These are phyloP conservation scores for Galerucella calmariensis DNA, from an alignment of 2,888 invertebrate genomes.

Conservation along the genomic window DNA sequence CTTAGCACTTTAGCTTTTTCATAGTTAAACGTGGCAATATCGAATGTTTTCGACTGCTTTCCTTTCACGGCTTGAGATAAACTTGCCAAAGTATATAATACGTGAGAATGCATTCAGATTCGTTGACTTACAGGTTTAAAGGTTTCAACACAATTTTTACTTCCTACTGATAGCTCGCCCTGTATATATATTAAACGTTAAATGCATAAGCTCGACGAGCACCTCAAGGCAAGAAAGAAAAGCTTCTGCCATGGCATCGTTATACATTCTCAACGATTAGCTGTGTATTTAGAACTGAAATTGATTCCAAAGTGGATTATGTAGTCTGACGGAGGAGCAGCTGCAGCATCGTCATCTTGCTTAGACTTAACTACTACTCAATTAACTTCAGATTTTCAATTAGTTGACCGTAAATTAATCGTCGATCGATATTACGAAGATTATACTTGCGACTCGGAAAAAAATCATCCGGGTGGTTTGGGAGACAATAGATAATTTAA, in stretches of 20 bases:
- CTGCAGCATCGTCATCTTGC: constrained; percentile 44
- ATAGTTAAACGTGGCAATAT: no score
- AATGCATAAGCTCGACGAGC: not conserved
- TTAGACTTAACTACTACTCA: constrained; percentile 38
- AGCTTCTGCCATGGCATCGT: constrained; percentile 5
- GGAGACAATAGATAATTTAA: constrained; percentile 12
- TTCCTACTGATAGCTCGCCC: constrained; percentile 10
- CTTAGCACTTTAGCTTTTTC: no score
- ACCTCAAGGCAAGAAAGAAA: constrained; percentile 1
- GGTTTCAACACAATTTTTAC: not conserved
- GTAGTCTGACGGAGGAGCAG: constrained; percentile 45
- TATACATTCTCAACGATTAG: constrained; percentile 38
- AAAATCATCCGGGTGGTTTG: not conserved
- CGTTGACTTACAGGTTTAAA: not conserved
- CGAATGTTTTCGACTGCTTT: no score
- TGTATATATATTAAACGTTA: constrained; percentile 25
- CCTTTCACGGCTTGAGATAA: no score
- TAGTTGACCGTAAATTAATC: constrained; percentile 51
- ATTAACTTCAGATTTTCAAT: constrained; percentile 50
- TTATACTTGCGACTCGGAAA: constrained; percentile 30
- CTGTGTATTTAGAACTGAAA: constrained; percentile 52
- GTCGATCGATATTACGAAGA: constrained; percentile 39
- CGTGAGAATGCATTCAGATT: constrained; percentile 16
- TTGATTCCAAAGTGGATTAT: constrained; percentile 59
- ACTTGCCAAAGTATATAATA: no score